phyloP scores from a whole-genome alignment of 2,888 invertebrate genomes.

The Ochropacha duplaris region DNA sequence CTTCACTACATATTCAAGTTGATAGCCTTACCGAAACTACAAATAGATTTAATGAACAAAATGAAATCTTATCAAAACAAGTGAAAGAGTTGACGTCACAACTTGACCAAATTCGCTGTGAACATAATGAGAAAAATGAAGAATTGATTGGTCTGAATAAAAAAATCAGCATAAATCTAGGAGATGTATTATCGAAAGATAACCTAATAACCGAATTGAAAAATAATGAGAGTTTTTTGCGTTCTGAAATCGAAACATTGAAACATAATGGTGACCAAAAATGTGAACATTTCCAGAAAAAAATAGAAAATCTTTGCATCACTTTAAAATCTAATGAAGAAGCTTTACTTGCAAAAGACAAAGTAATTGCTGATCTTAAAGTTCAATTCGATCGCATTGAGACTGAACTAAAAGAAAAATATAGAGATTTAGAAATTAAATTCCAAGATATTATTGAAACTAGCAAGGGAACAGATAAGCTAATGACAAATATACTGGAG shows the following conservation, averaged over 20 bases:
- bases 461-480: conserved; percentile 26
- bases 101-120: not conserved
- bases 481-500: conserved; percentile 39
- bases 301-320: conserved; percentile 24
- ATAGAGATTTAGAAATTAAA: conserved; percentile 21
- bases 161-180: not conserved
- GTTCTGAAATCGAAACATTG: conserved; percentile 12
- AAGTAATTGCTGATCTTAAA: conserved; percentile 21
- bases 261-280: conserved; percentile 8
- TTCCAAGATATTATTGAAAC: conserved; percentile 21
- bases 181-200: conserved; percentile 15
- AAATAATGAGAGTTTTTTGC: conserved; percentile 18
- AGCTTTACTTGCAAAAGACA: conserved; percentile 27
- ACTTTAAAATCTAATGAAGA: conserved; percentile 30
- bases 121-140: conserved; percentile 6
- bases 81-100: conserved; percentile 7
- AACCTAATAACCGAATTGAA: conserved; percentile 21
- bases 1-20: conserved; percentile 21
- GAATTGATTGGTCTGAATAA: conserved; percentile 18
- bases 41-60: conserved; percentile 9
- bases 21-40: conserved; percentile 18
- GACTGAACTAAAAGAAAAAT: conserved; percentile 29
- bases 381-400: conserved; percentile 22
- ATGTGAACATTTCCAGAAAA: conserved; percentile 14
- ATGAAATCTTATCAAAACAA: conserved; percentile 10